These are phyloP conservation scores for Dinomys branickii DNA, from an alignment of 2,113 vertebrate genomes.

Conservation along the genomic window DNA sequence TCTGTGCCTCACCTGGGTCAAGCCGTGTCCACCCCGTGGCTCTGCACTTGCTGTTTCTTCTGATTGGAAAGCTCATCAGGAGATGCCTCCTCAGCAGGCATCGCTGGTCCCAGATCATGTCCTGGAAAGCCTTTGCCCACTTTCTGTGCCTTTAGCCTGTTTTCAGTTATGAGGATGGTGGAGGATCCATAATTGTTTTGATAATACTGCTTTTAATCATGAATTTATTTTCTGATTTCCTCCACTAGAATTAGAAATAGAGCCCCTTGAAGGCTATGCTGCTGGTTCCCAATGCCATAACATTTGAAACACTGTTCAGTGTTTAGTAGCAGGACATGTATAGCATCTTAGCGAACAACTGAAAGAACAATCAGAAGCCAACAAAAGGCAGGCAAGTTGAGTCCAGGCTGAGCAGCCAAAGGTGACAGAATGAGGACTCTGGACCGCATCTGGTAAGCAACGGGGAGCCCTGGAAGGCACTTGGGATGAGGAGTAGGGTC, in stretches of 20 bases:
- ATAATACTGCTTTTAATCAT: not conserved
- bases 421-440: not conserved
- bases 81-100: not conserved
- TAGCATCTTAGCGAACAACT: not conserved
- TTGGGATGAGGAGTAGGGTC: not conserved
- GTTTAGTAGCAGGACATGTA: not conserved
- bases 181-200: not conserved
- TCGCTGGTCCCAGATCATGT: not conserved
- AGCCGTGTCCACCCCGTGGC: not conserved
- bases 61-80: rapidly evolving
- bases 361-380: not conserved
- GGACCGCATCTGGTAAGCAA: not conserved
- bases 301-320: not conserved
- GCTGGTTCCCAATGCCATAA: not conserved
- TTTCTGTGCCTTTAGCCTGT: not conserved
- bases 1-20: not conserved
- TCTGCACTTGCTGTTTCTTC: not conserved
- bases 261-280: not conserved
- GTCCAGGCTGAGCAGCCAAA: not conserved
- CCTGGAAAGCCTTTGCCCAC: not conserved
- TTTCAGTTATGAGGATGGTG: no score
- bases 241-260: not conserved
- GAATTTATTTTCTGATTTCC: not conserved
- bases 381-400: not conserved
- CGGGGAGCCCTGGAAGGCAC: not conserved